Evolutionary conservation across 2,888 invertebrate species (phyloP).

Genomic region (Mantis religiosa): DNA sequence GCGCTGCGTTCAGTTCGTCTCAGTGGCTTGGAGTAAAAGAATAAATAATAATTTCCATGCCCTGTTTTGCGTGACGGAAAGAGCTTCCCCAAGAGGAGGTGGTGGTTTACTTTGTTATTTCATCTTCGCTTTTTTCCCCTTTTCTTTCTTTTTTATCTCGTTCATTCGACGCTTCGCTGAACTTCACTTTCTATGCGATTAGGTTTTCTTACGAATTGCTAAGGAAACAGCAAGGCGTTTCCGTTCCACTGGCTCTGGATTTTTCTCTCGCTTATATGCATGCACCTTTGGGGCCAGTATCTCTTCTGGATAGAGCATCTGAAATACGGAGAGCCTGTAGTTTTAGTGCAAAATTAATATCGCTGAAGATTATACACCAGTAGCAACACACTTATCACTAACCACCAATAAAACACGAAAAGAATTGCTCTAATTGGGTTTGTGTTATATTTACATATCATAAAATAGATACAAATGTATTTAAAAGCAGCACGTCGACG

Average conservation of each 20-base stretch:
- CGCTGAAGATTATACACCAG: too few species aligned
- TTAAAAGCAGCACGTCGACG: too few species aligned
- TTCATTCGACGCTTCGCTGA: neutral
- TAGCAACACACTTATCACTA: too few species aligned
- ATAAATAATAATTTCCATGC: neutral
- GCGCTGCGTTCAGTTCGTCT: neutral
- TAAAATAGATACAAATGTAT: too few species aligned
- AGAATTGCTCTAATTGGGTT: too few species aligned
- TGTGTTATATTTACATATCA: too few species aligned
- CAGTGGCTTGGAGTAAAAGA: neutral
- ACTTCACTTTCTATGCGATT: slow-evolving; percentile 8
- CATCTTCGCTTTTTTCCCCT: neutral
- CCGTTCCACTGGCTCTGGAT: neutral
- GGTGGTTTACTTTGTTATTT: neutral
- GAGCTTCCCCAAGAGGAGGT: neutral
- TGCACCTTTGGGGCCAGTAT: neutral
- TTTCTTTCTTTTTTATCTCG: neutral
- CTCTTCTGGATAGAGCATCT: neutral
- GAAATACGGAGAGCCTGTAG: too few species aligned
- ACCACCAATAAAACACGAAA: too few species aligned
- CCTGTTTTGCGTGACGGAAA: neutral
- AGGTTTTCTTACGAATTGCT: neutral
- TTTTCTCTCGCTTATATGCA: neutral
- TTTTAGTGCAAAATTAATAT: neutral
- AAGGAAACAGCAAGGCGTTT: neutral